Base-by-base conservation (phyloP, 2,888 invertebrate genomes). In the Cyclophora albipunctata region DNA sequence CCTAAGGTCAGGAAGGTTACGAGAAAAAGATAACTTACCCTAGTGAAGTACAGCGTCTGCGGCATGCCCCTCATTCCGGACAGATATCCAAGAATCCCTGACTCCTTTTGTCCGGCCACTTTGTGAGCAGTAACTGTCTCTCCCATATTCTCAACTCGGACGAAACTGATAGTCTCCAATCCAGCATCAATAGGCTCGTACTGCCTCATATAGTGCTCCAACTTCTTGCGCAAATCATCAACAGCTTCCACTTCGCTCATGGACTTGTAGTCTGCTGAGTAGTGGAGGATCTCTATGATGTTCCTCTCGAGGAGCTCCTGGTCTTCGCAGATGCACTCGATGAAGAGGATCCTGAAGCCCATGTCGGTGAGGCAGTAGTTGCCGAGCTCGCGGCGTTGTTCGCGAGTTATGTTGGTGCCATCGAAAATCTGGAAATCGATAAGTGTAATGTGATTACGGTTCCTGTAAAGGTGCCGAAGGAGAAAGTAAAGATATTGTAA, bases 321-420 rank as follows among this genome's bases (percentile, higher is more conserved):
- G 59, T 97, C 96, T 64, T 96, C 95, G 82, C 97, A 97, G 58
- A 97, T 92, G 75, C 96, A 96, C 79, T 98, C 98, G 59, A 98
- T 93, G 85, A 97, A 97, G 73, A 98, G 93, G 52, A 97, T 92
- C 67, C 96, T 93, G 82, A 94, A 95, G 53, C 95, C 94, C 83
- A 93, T 90, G 58, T 93, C 91, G 4, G 91, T 87, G 56, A 91
- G 89, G 59, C 95, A 93, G 70, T 95, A 92, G 53, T 93, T 92
- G 73, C 92, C 90, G 49, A 96, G 91, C 70, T 95, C 92, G 60
- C 93, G 90, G 34, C 98, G 91, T 58, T 97, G 93, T 50, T 93
- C 92, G 45, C 93, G 89, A 0, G 96, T 96, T 42, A 97, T 95
- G 81, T 98, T 96, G 33, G 97, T 97, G 40, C 97, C 98, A 81